Evolutionary conservation across 2,797 vertebrate genomes (phyloP), one percentile per base, ranked within the genome.

Genomic region (Bufotes viridis): DNA sequence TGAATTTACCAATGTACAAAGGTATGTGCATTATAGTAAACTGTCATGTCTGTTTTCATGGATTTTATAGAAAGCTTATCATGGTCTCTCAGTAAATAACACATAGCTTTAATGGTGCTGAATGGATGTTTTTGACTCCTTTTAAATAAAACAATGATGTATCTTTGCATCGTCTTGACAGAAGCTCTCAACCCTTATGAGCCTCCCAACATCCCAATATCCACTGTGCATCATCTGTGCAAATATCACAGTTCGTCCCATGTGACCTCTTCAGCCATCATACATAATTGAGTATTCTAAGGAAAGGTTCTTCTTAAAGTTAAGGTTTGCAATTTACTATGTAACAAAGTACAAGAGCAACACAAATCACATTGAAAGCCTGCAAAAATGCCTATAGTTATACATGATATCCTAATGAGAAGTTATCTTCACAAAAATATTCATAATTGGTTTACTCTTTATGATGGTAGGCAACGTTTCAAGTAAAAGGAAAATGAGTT

Each of bases 191-290:
- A 70, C 67, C 67, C 81, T 70, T 70, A 29, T 70, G 81, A 70
- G 65, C n/a, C 26, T 83, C 65, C 17, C 49, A 55, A 58, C 65
- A 57, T 51, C 65, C 34, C 24, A 70, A 67, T 70, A 55, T 70
- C 65, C 51, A 83, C 51, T 70, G 81, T 70, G 81, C 65, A 83
- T 72, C 65, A 83, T 83, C 65, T 83, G 81, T 83, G 51, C 51
- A 83, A 83, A 83, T 83, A 83, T 83, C 67, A 83, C 10, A 26
- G 26, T 72, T 51, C 15, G 10, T 83, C 81, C 81, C 81, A 72
- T 55, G 81, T 83, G 81, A 57, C 53, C 51, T 57, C 81, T 83
- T 70, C 17, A 57, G 65, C 51, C 26, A 83, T 72, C 81, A 72
- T 67, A 83, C 29, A 49, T 49, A 75, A 74, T 75, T 84, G 42